Evolutionary conservation across 2,888 invertebrate species (phyloP).

Genomic region (Ornithoptera priamus): DNA sequence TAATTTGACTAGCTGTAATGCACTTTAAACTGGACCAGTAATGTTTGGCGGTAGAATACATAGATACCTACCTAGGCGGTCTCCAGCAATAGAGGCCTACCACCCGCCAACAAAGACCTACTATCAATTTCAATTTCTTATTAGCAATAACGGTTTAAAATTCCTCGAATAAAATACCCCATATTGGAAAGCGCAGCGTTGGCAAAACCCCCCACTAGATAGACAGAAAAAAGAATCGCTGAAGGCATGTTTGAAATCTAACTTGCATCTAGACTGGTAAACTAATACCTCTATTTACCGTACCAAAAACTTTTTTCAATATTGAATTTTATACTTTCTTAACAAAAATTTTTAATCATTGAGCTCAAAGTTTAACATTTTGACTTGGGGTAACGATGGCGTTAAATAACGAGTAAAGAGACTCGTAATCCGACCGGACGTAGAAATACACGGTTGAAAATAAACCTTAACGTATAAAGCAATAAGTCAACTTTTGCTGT

Average conservation of each 20-base stretch:
- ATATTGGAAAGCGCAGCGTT: too few species aligned
- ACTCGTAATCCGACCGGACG: conserved; percentile 26
- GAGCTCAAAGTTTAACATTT: conserved; percentile 10
- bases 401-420: conserved; percentile 26
- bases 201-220: too few species aligned
- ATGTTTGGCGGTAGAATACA: too few species aligned
- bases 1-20: too few species aligned
- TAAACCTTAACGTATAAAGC: conserved; percentile 1
- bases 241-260: background rate
- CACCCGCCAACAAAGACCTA: too few species aligned
- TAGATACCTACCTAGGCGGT: too few species aligned
- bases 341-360: background rate
- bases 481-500: conserved; percentile 11
- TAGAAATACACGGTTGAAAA: conserved; percentile 1
- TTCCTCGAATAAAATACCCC: too few species aligned
- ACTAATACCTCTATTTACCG: background rate
- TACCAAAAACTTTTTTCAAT: background rate
- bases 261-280: background rate
- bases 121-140: too few species aligned
- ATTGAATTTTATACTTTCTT: background rate
- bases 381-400: conserved; percentile 15
- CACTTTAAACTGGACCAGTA: too few species aligned
- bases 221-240: too few species aligned
- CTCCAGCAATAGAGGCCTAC: too few species aligned
- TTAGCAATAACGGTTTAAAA: too few species aligned